A percentile compares a stretch with the other conserved stretches of the same genome.
phyloP scores from a whole-genome alignment of 2,797 vertebrate genomes.

The Toxotes lorentzi region DNA sequence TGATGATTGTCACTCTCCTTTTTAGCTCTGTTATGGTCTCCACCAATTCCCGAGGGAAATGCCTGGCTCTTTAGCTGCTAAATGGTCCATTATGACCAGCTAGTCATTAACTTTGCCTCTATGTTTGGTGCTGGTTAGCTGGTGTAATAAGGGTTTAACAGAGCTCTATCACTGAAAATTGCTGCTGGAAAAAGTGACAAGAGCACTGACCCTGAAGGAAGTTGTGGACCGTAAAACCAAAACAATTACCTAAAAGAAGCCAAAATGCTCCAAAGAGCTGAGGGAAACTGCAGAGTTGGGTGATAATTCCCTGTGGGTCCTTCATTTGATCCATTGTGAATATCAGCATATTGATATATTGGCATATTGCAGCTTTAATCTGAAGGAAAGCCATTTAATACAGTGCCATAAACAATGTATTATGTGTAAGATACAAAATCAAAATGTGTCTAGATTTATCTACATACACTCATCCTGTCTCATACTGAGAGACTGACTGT shows the following conservation, averaged over 20 bases:
- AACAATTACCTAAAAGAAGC: background rate
- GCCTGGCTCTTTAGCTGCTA: background rate
- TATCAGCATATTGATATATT: too few species aligned
- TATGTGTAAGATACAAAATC: too few species aligned
- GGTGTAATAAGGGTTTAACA: background rate
- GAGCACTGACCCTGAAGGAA: background rate
- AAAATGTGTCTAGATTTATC: background rate
- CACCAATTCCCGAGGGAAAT: background rate
- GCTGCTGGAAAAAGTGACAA: conserved; percentile 11
- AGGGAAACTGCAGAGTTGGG: background rate
- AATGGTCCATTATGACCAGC: too few species aligned
- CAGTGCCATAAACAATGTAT: too few species aligned
- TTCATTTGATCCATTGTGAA: background rate
- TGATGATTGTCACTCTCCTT: background rate
- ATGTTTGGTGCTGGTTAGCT: background rate
- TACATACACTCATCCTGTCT: conserved; percentile 9
- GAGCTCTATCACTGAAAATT: background rate
- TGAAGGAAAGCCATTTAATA: too few species aligned
- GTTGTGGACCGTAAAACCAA: background rate
- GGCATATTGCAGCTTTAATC: too few species aligned
- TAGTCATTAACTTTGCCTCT: background rate
- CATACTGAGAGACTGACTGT: conserved; percentile 12
- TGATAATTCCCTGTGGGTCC: background rate
- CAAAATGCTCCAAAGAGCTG: background rate
- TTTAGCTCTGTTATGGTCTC: background rate